Evolutionary conservation across 2,113 vertebrate genomes (phyloP), one percentile per base, ranked within the genome.

Genomic region (Catagonus wagneri): DNA sequence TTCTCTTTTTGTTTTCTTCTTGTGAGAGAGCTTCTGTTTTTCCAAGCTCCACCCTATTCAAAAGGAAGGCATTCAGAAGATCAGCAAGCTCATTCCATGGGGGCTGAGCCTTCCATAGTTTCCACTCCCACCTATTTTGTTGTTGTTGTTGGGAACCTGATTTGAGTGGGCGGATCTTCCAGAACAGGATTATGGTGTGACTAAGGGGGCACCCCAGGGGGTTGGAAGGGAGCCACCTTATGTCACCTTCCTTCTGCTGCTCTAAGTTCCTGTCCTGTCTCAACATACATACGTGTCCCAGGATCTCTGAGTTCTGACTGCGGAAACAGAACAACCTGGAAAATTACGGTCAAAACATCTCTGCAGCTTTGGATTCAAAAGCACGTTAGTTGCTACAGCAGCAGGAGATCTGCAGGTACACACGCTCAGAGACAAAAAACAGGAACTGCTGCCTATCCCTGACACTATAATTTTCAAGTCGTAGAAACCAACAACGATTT

Each of bases 1-100:
- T 89, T 89, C 76, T 39, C 27, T 78, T 90, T 76, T 50, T 39
- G 71, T 84, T 97, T 87, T 91, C 52, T 91, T 66, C 23, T 61
- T 74, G 29, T n/a, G 69, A 71, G 72, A 74, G 25, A 76, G 60
- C 25, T 32, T 74, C 22, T 27, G 25, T 36, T 65, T 34, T 29
- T 63, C 44, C 15, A 39, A 72, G n/a, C 72, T 52, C 75, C 29
- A 65, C 8, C 54, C 44, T 34, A 54, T 34, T 50, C 74, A 61
- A 56, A 76, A 86, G 17, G 11, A 78, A 16, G 13, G 29, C 36
- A 11, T 14, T 19, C 22, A 27, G 32, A 50, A 74, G 75, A 34
- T 39, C 68, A 14, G 7, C 36, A 36, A 25, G 25, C 83, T 78
- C 25, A 1, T 90, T 72, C 63, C 39, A 32, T 0, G 7, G 34